phyloP scores from a whole-genome alignment of 1,140 invertebrate genomes.

The Polypedilum vanderplanki region DNA sequence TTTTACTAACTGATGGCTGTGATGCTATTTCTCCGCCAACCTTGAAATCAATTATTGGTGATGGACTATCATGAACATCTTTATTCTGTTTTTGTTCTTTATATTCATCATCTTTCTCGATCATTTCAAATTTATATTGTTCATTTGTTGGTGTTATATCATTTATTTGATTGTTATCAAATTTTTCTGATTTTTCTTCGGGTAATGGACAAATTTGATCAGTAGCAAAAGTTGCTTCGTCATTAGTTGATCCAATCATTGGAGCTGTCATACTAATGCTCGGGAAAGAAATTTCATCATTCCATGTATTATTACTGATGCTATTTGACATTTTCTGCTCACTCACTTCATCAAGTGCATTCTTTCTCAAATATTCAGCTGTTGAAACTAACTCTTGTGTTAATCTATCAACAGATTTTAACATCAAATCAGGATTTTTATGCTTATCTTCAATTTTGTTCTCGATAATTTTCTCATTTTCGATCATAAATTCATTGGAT shows the following conservation, averaged over 20 bases:
- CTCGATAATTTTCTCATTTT: slow-evolving; percentile 37
- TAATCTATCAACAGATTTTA: slow-evolving; percentile 56
- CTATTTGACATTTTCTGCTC: slow-evolving; percentile 47
- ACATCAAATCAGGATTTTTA: slow-evolving; percentile 58
- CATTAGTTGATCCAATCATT: slow-evolving; percentile 58
- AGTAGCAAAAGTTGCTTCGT: slow-evolving; percentile 46
- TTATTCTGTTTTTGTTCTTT: not conserved
- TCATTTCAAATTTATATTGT: not conserved
- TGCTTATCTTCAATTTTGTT: slow-evolving; percentile 40
- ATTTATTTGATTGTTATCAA: slow-evolving; percentile 32
- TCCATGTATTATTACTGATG: slow-evolving; percentile 60
- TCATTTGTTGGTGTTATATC: slow-evolving; percentile 33
- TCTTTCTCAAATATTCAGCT: slow-evolving; percentile 45
- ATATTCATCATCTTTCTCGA: not conserved
- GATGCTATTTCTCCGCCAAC: slow-evolving; percentile 39
- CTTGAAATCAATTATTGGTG: slow-evolving; percentile 37
- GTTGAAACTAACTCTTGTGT: slow-evolving; percentile 57
- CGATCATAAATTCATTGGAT: slow-evolving; percentile 44
- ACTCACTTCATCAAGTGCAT: slow-evolving; percentile 34
- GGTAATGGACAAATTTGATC: slow-evolving; percentile 41
- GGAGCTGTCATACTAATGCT: slow-evolving; percentile 68
- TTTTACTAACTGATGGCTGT: not conserved
- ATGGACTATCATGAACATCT: slow-evolving; percentile 32
- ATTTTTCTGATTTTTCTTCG: slow-evolving; percentile 45
- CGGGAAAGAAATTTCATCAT: slow-evolving; percentile 68